These are phyloP conservation scores for Notospermus geniculatus DNA, from an alignment of 1,140 invertebrate species.

Conservation along the genomic window DNA sequence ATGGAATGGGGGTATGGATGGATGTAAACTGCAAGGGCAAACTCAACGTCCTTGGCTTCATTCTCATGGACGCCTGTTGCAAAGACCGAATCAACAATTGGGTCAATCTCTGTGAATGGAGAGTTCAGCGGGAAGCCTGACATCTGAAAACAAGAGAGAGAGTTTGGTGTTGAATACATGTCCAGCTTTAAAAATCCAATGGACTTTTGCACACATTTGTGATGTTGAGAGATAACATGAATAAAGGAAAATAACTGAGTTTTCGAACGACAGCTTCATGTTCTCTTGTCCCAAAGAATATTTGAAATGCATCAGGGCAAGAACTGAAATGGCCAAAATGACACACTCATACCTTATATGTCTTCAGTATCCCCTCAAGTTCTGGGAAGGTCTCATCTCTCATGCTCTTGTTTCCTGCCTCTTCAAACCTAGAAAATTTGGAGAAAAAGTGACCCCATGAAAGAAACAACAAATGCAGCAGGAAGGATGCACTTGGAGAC, in stretches of 20 bases:
- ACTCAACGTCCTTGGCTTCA: constrained; percentile 70
- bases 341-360: constrained; percentile 68
- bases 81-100: constrained; percentile 69
- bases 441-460: too few relatives aligned
- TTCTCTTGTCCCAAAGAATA: too few relatives aligned
- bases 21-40: constrained; percentile 74
- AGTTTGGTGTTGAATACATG: too few relatives aligned
- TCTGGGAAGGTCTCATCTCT: constrained; percentile 56
- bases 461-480: too few relatives aligned
- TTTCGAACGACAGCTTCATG: too few relatives aligned
- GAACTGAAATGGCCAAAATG: too few relatives aligned
- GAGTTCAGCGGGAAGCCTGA: constrained; percentile 79
- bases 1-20: constrained; percentile 74
- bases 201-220: too few relatives aligned
- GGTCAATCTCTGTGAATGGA: constrained; percentile 67
- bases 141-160: constrained; percentile 52
- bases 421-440: constrained; percentile 45
- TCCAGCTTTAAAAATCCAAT: too few relatives aligned
- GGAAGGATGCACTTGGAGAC: too few relatives aligned
- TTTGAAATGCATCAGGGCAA: too few relatives aligned
- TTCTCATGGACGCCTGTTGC: constrained; percentile 72
- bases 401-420: constrained; percentile 40
- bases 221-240: too few relatives aligned
- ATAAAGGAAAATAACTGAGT: too few relatives aligned
- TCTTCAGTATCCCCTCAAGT: constrained; percentile 63